Evolutionary conservation across 2,888 invertebrate species (phyloP), one percentile per base, ranked within the genome.

Genomic region (Aricia artaxerxes): DNA sequence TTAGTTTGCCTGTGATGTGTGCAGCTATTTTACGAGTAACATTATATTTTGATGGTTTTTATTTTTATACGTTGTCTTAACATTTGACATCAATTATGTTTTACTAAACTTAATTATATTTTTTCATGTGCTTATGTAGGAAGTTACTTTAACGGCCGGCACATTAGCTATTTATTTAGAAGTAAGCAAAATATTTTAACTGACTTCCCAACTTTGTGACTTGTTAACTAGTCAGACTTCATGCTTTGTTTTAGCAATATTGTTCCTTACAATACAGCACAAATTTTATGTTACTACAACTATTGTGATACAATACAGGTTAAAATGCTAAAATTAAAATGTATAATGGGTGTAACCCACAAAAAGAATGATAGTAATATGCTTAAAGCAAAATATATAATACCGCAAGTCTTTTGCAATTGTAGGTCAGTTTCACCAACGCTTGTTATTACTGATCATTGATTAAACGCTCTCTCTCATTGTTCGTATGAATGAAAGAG

Each of bases 271-370:
- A 13, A 2, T 35, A 4, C 35, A 35, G 69, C 69, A 69, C 69
- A 69, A 38, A 13, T 69, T 38, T 69, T 49, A 49, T 69, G 5
- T 69, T 38, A 31, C 35, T 69, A 69, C 13, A 35, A 69, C 69
- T 69, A 69, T 69, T 69, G 69, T 69, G 69, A 69, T 69, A 69
- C 35, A 5, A 69, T 69, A 69, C 69, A 69, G 69, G 69, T 64
- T 64, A 64, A 31, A 64, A 69, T 69, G 35, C 69, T 69, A 69
- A 38, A 69, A 11, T 64, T 64, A 31, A 69, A 69, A 38, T 69
- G 13, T 57, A 57, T 57, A 69, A 69, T 13, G 69, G 69, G 35
- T 69, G 31, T 4, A 16, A 38, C 69, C 69, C 69, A 35, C 4
- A 64, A 31, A 9, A 9, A 31, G 64, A 69, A 69, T 38, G 69